phyloP scores from a whole-genome alignment of 2,888 invertebrate genomes.

The Isoperla grammatica region DNA sequence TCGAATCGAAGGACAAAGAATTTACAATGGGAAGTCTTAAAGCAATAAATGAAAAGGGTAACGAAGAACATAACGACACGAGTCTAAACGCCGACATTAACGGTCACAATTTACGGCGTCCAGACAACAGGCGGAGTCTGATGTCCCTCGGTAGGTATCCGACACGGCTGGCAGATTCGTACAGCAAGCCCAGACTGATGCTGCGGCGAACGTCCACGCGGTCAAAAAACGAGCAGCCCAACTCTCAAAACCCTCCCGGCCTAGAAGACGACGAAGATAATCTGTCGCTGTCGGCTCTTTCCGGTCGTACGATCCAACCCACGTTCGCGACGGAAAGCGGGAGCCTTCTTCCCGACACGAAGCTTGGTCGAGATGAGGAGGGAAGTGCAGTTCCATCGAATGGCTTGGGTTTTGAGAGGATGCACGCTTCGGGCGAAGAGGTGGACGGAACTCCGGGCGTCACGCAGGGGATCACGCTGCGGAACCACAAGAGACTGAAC shows the following conservation, averaged over 20 bases:
- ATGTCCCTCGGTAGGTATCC: slow-evolving; percentile 1
- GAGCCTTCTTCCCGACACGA: no score
- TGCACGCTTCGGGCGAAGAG: neutral
- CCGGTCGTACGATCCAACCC: no score
- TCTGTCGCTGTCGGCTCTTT: slow-evolving; percentile 23
- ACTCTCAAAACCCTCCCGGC: slow-evolving; percentile 10
- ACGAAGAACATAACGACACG: no score
- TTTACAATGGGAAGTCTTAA: no score
- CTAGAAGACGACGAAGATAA: slow-evolving; percentile 27
- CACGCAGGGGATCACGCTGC: slow-evolving; percentile 50
- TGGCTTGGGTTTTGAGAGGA: slow-evolving; percentile 11
- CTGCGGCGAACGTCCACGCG: slow-evolving; percentile 2
- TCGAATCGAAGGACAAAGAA: no score
- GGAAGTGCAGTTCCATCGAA: no score
- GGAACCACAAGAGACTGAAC: slow-evolving; percentile 55
- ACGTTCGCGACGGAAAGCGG: no score
- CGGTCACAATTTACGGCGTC: slow-evolving; percentile 3
- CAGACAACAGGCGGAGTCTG: neutral
- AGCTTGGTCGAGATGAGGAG: neutral
- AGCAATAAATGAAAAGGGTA: no score
- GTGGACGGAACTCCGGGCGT: neutral
- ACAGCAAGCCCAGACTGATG: neutral
- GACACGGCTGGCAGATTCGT: neutral
- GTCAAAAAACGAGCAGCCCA: slow-evolving; percentile 13
- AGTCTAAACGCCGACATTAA: neutral